These are phyloP conservation scores for Illadopsis cleaveri DNA, from an alignment of 2,113 vertebrate species.

Conservation along the genomic window DNA sequence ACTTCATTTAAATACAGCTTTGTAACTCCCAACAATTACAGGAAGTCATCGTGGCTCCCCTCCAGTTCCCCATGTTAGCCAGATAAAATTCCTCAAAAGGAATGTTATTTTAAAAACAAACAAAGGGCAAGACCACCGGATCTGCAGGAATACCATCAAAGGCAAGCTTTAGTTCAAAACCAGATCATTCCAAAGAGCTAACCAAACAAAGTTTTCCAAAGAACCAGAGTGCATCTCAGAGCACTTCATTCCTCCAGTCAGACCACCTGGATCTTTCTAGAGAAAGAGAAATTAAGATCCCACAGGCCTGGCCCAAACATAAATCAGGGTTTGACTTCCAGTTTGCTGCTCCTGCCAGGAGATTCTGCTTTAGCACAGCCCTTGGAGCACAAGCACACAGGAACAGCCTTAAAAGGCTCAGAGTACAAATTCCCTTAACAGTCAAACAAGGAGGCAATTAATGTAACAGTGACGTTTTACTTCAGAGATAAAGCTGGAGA, in stretches of 20 bases:
- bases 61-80: neutral
- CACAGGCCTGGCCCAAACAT: neutral
- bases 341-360: neutral
- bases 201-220: neutral
- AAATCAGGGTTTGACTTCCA: neutral
- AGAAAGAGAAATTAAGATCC: neutral
- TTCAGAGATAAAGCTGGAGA: neutral
- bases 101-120: constrained; percentile 27
- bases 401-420: neutral
- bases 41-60: constrained; percentile 7
- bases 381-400: neutral
- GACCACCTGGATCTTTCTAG: neutral
- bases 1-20: constrained; percentile 63
- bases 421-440: neutral
- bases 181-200: neutral
- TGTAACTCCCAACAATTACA: constrained; percentile 39
- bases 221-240: neutral
- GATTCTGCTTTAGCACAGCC: neutral
- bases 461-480: neutral
- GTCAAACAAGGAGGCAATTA: neutral
- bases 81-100: constrained; percentile 45
- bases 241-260: neutral
- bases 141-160: neutral
- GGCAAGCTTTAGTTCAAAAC: neutral
- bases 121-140: neutral